A percentile compares a stretch with the other conserved stretches of the same genome.
Evolutionary conservation across 1,140 invertebrate species (phyloP).

Genomic region (Battus philenor): DNA sequence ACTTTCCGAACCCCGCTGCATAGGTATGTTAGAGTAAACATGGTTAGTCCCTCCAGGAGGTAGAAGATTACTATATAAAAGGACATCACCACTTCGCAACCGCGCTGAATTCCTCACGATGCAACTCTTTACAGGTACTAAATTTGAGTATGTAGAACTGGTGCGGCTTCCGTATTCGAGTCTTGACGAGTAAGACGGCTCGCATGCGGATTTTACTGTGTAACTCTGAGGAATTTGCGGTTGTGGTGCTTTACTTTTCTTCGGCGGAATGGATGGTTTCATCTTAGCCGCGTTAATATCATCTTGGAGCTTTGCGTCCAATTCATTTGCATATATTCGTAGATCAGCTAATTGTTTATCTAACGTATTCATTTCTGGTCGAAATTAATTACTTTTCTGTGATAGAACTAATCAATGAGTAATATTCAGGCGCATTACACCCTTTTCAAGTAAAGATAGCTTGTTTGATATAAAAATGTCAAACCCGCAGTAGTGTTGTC

Average conservation of each 20-base stretch:
- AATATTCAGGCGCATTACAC: constrained; percentile 5
- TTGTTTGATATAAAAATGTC: constrained; percentile 12
- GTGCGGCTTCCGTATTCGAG: constrained; percentile 61
- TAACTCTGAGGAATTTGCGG: constrained; percentile 76
- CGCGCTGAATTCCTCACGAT: constrained; percentile 67
- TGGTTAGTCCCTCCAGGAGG: constrained; percentile 67
- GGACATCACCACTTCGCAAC: constrained; percentile 69
- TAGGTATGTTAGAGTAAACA: constrained; percentile 74
- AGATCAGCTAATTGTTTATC: constrained; percentile 77
- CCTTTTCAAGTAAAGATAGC: neutral
- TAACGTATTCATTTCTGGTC: constrained; percentile 71
- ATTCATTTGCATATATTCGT: constrained; percentile 74
- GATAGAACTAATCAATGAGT: constrained; percentile 13
- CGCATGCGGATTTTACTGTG: constrained; percentile 66
- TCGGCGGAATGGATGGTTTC: constrained; percentile 67
- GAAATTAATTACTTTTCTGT: constrained; percentile 17
- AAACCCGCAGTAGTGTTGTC: constrained; percentile 8
- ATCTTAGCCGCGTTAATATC: constrained; percentile 66
- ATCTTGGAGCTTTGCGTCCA: constrained; percentile 71
- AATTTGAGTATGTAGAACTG: constrained; percentile 68
- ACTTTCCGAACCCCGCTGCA: constrained; percentile 47
- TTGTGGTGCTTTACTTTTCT: constrained; percentile 61
- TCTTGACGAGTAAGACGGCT: constrained; percentile 68
- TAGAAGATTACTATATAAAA: constrained; percentile 76
- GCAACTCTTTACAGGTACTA: constrained; percentile 71